Evolutionary conservation across 2,113 vertebrate genomes (phyloP).

Genomic region (Neodon shergylaensis): DNA sequence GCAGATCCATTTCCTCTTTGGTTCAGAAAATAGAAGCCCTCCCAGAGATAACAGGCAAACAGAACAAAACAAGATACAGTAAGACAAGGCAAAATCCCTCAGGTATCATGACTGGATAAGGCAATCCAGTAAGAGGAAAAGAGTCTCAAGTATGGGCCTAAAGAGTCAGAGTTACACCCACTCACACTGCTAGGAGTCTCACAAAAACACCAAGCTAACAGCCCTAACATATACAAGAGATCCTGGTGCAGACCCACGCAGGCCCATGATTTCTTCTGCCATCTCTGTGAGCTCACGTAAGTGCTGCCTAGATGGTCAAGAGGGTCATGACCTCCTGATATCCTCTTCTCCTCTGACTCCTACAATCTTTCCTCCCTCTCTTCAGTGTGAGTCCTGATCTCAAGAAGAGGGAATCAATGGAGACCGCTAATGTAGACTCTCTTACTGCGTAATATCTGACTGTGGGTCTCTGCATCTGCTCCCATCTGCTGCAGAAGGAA

Average conservation of each 20-base stretch:
- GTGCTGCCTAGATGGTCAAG: not conserved
- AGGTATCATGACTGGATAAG: not conserved
- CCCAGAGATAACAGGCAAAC: not conserved
- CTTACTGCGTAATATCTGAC: not conserved
- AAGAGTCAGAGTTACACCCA: not conserved
- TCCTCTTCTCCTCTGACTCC: not conserved
- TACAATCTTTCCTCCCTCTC: not conserved
- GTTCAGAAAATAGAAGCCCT: not conserved
- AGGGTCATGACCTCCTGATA: not conserved
- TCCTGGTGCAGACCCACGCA: not conserved
- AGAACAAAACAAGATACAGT: not conserved
- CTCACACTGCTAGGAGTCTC: not conserved
- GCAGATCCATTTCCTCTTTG: not conserved
- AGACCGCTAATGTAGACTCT: not conserved
- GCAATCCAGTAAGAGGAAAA: not conserved
- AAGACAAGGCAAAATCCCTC: not conserved
- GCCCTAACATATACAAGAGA: not conserved
- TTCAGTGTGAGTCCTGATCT: not conserved
- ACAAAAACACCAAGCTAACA: not conserved
- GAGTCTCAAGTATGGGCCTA: not conserved
- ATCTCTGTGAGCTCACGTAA: not conserved
- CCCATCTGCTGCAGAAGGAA: not conserved
- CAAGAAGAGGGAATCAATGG: not conserved
- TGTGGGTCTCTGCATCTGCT: not conserved
- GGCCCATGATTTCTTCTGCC: not conserved